A percentile compares a stretch with the other conserved stretches of the same genome.
Conservation (phyloP, 2,113 vertebrate genomes). For the Sceloporus tristichus region DNA sequence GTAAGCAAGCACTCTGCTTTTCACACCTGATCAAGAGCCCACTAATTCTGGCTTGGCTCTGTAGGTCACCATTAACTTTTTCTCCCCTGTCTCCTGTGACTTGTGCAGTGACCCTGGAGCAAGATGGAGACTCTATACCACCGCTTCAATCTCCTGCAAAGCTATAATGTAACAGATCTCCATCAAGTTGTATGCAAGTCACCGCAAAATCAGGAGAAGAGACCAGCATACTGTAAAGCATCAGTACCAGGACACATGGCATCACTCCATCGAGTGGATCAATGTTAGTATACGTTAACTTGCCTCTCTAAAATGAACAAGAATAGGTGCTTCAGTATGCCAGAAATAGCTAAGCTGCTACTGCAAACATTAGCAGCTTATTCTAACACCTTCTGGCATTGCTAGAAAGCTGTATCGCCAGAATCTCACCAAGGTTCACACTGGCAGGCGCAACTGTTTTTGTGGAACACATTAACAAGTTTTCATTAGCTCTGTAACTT, state of each 20-base stretch:
- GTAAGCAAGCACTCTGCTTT: neutral
- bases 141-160: neutral
- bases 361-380: neutral
- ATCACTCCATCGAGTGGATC: neutral
- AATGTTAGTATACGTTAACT: neutral
- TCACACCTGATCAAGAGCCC: neutral
- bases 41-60: neutral
- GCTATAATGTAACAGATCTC: neutral
- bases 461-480: neutral
- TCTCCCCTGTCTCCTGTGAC: no score
- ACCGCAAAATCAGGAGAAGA: neutral
- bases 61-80: neutral
- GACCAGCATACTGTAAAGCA: neutral
- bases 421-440: neutral
- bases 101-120: neutral
- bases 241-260: neutral
- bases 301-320: neutral
- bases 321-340: neutral
- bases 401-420: neutral
- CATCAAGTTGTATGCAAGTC: neutral
- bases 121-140: neutral
- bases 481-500: neutral
- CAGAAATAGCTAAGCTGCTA: neutral
- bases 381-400: rapidly evolving
- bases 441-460: neutral